Evolutionary conservation across 2,113 vertebrate genomes (phyloP), one percentile per base, ranked within the genome.

Genomic region (Actinemys pallida): DNA sequence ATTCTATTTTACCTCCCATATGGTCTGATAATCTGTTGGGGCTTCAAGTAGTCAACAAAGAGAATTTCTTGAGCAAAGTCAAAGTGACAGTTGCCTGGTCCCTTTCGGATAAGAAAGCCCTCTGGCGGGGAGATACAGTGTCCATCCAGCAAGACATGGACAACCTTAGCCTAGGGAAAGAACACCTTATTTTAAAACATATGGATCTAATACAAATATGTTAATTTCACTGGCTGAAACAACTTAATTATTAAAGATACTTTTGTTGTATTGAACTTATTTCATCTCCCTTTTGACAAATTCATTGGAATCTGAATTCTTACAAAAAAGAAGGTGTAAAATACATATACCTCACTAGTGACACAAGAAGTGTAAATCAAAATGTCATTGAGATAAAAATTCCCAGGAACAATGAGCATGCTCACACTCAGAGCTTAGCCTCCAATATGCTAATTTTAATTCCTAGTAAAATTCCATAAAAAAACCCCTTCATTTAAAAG

Each of bases 21-120:
- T 0, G 81, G 92, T 42, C 50, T 93, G 39, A 91, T 76, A 17
- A n/a, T 49, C 22, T 86, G 78, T 19, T 85, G 94, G 10, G 97
- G 96, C 84, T 98, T 98, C 16, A 99, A 96, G 90, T 98, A 98
- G 98, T 99, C 99, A 29, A 99, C 91, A 86, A 99, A 99, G 87
- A 99, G 98, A 97, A 99, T 98, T 97, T 99, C 99, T 89, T 99
- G 99, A 65, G 99, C 99, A 90, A 99, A 99, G 97, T 99, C 99
- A 87, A 99, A 99, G 97, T 99, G 99, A 94, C 99, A 99, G 97
- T 99, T 99, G 85, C 99, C 99, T 0, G 98, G 99, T 69, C 99
- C 99, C 97, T 99, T 99, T 93, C 99, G 98, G 97, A 99, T 98
- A 19, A 99, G 99, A 92, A 99, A 99, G 35, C 99, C 99, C 25